These are phyloP conservation scores for Pangasius sanitwongsei DNA, from an alignment of 2,797 vertebrate genomes.

Conservation along the genomic window DNA sequence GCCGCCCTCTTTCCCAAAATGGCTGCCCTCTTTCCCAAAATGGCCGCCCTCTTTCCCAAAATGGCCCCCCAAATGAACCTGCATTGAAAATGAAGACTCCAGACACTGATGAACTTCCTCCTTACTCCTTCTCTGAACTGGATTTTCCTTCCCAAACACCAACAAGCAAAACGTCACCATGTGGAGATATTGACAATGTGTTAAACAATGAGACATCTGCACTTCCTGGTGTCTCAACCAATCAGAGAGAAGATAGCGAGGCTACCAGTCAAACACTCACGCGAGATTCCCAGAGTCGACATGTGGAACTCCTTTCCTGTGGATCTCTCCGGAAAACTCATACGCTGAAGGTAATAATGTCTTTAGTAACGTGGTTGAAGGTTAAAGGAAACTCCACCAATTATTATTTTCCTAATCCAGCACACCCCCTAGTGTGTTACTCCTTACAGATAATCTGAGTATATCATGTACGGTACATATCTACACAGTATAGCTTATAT, in stretches of 20 bases:
- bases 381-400: neutral
- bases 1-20: neutral
- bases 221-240: neutral
- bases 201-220: neutral
- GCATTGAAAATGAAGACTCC: neutral
- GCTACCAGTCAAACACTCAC: neutral
- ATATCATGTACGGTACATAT: too few species aligned
- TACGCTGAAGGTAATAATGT: constrained; percentile 46
- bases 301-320: neutral
- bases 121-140: neutral
- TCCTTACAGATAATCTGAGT: neutral
- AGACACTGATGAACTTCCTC: neutral
- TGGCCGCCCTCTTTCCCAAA: neutral
- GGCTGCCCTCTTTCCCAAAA: neutral
- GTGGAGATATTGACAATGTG: neutral
- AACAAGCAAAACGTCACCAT: neutral
- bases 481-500: too few species aligned
- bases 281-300: neutral
- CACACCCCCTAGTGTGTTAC: neutral
- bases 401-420: neutral
- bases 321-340: constrained; percentile 41
- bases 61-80: too few species aligned
- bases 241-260: neutral
- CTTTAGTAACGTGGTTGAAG: neutral
- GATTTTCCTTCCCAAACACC: constrained; percentile 3